Evolutionary conservation across 2,113 vertebrate genomes (phyloP).

Genomic region (Amphiprion percula): DNA sequence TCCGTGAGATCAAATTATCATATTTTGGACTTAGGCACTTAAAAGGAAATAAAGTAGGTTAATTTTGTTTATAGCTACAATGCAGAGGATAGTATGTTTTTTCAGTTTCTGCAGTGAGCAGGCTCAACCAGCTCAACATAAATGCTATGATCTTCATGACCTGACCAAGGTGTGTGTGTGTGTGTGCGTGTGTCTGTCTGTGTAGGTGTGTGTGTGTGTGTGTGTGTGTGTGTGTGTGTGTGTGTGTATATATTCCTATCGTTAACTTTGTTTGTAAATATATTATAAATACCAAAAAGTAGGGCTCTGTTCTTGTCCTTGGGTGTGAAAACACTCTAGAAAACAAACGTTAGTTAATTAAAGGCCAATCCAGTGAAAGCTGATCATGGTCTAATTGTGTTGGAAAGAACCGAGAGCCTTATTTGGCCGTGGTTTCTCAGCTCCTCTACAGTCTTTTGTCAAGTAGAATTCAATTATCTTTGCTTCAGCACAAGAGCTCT

Average conservation of each 20-base stretch:
- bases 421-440: slow-evolving; percentile 47
- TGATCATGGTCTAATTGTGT: slow-evolving; percentile 56
- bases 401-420: slow-evolving; percentile 43
- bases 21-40: neutral
- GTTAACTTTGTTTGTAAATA: slow-evolving; percentile 34
- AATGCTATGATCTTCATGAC: no score
- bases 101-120: no score
- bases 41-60: neutral
- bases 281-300: slow-evolving; percentile 42
- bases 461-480: slow-evolving; percentile 65
- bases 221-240: no score
- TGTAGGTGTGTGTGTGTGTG: no score
- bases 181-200: no score
- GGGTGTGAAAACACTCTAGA: slow-evolving; percentile 50
- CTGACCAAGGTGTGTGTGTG: no score
- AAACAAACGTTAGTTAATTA: slow-evolving; percentile 59
- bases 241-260: neutral
- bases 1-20: neutral
- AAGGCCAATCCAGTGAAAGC: slow-evolving; percentile 36
- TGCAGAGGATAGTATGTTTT: no score
- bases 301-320: slow-evolving; percentile 33
- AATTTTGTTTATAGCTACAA: no score
- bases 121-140: neutral
- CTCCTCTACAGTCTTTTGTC: slow-evolving; percentile 60
- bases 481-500: slow-evolving; percentile 50